These are phyloP conservation scores for Pseudorhombus dupliciocellatus DNA, from an alignment of 2,113 vertebrate species.

Conservation along the genomic window DNA sequence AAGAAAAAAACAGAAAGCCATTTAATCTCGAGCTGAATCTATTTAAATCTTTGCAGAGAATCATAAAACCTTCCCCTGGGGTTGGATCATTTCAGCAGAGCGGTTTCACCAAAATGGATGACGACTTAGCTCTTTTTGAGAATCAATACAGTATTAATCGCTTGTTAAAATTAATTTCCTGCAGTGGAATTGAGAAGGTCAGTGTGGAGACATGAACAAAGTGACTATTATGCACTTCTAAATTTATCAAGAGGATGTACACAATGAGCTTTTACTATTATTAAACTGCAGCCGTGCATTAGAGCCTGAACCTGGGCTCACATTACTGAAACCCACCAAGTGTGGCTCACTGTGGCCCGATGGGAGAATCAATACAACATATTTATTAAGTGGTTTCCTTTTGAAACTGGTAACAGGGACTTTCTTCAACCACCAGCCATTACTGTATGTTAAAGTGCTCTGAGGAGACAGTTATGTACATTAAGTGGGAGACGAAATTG, in stretches of 20 bases:
- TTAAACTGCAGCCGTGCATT: slow-evolving; percentile 6
- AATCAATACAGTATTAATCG: neutral
- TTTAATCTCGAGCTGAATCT: slow-evolving; percentile 20
- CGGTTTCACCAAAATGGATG: neutral
- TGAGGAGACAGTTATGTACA: slow-evolving; percentile 27
- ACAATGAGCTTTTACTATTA: neutral
- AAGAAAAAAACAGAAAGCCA: slow-evolving; percentile 7
- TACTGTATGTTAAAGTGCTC: slow-evolving; percentile 34
- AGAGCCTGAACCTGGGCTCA: slow-evolving; percentile 1
- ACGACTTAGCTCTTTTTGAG: neutral
- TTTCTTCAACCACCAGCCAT: slow-evolving; percentile 32
- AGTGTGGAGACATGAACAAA: slow-evolving; percentile 8
- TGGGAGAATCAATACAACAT: slow-evolving; percentile 34
- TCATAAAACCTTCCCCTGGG: slow-evolving; percentile 18
- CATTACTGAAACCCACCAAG: slow-evolving; percentile 9
- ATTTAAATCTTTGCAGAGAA: slow-evolving; percentile 19
- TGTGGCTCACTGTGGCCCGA: neutral
- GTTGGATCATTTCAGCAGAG: slow-evolving; percentile 8
- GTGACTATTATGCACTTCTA: slow-evolving; percentile 15
- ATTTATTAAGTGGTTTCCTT: slow-evolving; percentile 42
- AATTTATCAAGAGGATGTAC: neutral
- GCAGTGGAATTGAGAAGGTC: slow-evolving; percentile 9
- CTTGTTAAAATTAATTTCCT: slow-evolving; percentile 12
- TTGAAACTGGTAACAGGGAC: slow-evolving; percentile 25
- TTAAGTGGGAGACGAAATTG: slow-evolving; percentile 38